Base-by-base conservation (phyloP, 2,797 vertebrate genomes). In the Xyrichtys novacula region DNA sequence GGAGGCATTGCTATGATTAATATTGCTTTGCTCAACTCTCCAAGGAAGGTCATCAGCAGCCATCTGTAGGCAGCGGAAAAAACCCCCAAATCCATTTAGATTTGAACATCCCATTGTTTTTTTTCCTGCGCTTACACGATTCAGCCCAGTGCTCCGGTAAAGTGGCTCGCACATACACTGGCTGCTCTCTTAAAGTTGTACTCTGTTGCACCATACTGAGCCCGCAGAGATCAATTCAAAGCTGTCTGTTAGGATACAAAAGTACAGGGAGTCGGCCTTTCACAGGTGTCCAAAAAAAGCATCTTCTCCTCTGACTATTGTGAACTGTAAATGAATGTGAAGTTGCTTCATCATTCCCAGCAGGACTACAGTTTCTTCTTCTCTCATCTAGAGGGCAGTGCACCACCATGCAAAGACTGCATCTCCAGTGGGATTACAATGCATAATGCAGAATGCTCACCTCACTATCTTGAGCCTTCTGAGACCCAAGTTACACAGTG, bases 331-430 rank as follows among this genome's bases (percentile, higher is more conserved):
- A 65, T 42, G 34, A 66, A 54, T 36, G 43, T 48, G 43, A 66
- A 49, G 65, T 46, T 43, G 59, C 69, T 69, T 56, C 63, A 73
- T 78, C 53, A 40, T 71, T 57, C 69, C 65, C 54, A 72, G 42
- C 63, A 43, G 20, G 26, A 3, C 19, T 16, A 54, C 67, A 74
- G 19, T 78, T 79, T 68, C 67, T 15, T 23, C 43, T 46, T 3
- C 44, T 60, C 34, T 79, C 88, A 61, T 79, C 86, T 84, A 92
- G 92, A 89, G 86, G 91, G 89, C 87, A 89, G 89, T 91, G 80
- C 65, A 89, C 86, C 64, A 66, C 81, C 69, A 19, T 9, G 44
- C 4, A 74, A 84, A 74, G 48, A 31, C 8, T 0, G n/a, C 1
- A 39, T 28, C 20, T 77, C 50, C 57, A 4, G 19, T 28, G 36